Base-by-base conservation (phyloP, 2,888 invertebrate species). In the Netelia inedita region DNA sequence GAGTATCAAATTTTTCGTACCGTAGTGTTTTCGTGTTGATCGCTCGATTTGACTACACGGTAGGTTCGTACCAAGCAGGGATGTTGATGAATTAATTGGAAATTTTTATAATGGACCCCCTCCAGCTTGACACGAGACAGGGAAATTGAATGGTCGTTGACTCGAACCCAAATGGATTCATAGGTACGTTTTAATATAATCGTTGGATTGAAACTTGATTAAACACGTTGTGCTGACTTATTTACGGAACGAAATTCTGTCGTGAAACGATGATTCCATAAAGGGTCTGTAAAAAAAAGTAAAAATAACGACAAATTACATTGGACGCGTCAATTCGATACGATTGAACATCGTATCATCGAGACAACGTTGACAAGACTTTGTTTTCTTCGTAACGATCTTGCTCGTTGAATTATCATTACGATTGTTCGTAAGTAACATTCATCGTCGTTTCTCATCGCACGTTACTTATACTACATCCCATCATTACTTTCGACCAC, bases 171-270 rank as follows among this genome's bases (percentile, higher is more conserved):
- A 78, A 16, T 53, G 65, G 46, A 74, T 50, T 71, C 69, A 50
- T 65, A 73, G 19, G 16, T 61, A 81, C 43, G 35, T 82, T 85
- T 82, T 65, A 65, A 82, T 75, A 68, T 69, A 84, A 79, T 85
- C 28, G 35, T 61, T 74, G 41, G 55, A 78, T 68, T 35, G 46
- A 73, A 57, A 53, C 57, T 50, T 71, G 23, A 21, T 6, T 1
- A 35, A 35, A 46, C 28, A 10, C 16, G 16, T 63, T 55, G 63
- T 65, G 50, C 35, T 21, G 23, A 43, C 43, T 76, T 35, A 16
- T 76, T n/a, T 10, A 46, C 41, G n/a, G 19, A 21, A 65, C 41
- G 16, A 71, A 63, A 41, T 69, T 59, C 14, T 28, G 28, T 53
- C 46, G 43, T 11, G 35, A 43, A 35, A 66, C 53, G 19, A 73